phyloP scores from a whole-genome alignment of 2,797 vertebrate species.

The Geotrypetes seraphini region DNA sequence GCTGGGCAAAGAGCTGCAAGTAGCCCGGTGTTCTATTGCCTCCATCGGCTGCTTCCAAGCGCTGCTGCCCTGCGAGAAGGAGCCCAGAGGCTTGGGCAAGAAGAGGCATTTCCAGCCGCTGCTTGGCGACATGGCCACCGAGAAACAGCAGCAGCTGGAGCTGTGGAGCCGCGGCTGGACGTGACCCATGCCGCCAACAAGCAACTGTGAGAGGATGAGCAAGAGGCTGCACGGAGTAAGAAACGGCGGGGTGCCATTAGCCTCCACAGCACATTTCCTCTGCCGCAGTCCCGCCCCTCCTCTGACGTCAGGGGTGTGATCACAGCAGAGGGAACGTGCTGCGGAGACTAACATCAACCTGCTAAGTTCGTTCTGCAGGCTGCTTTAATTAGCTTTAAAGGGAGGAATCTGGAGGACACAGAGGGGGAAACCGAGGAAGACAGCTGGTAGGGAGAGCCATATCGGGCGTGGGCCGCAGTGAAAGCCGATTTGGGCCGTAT shows the following conservation, averaged over 20 bases:
- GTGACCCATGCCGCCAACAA: constrained; percentile 79
- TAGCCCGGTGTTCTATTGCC: constrained; percentile 77
- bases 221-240: constrained; percentile 62
- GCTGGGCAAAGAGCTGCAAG: constrained; percentile 54
- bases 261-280: no score
- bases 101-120: constrained; percentile 81
- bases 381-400: no score
- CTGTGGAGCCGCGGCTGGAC: constrained; percentile 69
- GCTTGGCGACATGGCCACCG: constrained; percentile 75
- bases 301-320: no score
- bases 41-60: constrained; percentile 85
- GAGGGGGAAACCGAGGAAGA: no score
- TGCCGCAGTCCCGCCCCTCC: no score
- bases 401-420: no score
- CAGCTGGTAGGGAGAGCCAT: no score
- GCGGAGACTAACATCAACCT: no score
- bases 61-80: constrained; percentile 75
- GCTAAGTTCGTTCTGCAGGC: no score
- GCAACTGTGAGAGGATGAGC: constrained; percentile 86
- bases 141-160: constrained; percentile 80
- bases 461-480: no score
- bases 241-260: constrained; percentile 41
- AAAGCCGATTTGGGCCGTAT: no score
- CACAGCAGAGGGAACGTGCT: no score
- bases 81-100: constrained; percentile 58